phyloP scores from a whole-genome alignment of 2,113 vertebrate species.

The Nettapus auritus region DNA sequence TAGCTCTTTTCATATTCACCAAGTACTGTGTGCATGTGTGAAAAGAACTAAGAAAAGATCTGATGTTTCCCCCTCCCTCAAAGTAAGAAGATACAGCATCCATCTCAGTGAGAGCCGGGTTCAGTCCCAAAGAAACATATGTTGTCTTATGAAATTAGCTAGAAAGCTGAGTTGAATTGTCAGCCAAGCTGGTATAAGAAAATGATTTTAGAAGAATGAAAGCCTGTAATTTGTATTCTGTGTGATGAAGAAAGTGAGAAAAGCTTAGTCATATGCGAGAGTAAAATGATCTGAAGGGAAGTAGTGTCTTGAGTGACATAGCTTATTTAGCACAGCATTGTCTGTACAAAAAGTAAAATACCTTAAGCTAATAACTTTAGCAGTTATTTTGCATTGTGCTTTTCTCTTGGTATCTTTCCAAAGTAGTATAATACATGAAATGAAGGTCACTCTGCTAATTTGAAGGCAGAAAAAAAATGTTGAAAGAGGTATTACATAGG shows the following conservation, averaged over 20 bases:
- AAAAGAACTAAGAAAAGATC: conserved; percentile 24
- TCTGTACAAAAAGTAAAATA: neutral
- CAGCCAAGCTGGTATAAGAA: conserved; percentile 32
- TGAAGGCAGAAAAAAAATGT: neutral
- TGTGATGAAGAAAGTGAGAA: conserved; percentile 7
- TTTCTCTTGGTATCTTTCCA: neutral
- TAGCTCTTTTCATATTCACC: conserved; percentile 7
- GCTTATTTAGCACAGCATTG: neutral
- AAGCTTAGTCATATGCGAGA: conserved; percentile 14
- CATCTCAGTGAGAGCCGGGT: neutral
- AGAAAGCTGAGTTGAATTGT: conserved; percentile 27
- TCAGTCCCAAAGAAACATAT: neutral
- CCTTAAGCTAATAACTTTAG: neutral
- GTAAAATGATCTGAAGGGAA: neutral
- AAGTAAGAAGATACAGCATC: neutral
- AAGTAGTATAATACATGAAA: neutral
- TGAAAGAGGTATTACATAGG: neutral
- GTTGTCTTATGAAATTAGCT: conserved; percentile 32
- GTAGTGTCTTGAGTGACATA: neutral
- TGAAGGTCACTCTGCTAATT: neutral
- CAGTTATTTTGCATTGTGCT: neutral
- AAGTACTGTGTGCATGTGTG: conserved; percentile 32
- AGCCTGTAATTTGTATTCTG: neutral
- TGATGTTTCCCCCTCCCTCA: neutral
- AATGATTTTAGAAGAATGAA: conserved; percentile 11